Evolutionary conservation across 2,888 invertebrate genomes (phyloP), one percentile per base, ranked within the genome.

Genomic region (Hyles lineata): DNA sequence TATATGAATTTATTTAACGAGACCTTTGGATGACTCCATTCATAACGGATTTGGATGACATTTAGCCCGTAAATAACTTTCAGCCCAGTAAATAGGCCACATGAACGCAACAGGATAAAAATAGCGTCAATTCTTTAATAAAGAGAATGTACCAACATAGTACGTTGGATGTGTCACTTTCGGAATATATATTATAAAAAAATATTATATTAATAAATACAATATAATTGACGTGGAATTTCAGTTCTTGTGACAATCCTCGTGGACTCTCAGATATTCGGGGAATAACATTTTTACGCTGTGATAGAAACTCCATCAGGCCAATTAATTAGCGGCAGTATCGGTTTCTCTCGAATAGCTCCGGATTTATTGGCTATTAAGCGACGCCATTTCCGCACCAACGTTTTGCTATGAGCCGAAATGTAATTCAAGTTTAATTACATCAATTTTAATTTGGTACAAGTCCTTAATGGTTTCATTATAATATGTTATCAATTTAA

Each of bases 61-160:
- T 63, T 63, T 43, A 63, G 43, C 15, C 21, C 21, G 21, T 63
- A 63, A 23, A 63, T 63, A 63, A 62, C 70, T 73, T 70, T 67
- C 69, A 70, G 60, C 70, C 58, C 70, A 61, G 11, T 23, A n/a
- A 35, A 43, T 43, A 43, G 63, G 63, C 21, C 63, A 43, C 43
- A 63, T 43, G 63, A 43, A 21, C 21, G 43, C 43, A 43, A 23
- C 21, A 63, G 43, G 8, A 43, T 21, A 63, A 63, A 63, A 43
- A 21, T 63, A 63, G 63, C 63, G 5, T 3, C 23, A 21, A 25
- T 15, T 29, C 61, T 61, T 61, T 29, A 23, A 17, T 55, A 55
- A 55, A 55, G 17, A 19, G 6, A 55, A 55, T 55, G 19, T 55
- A 55, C 55, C 43, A 43, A 43, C 15, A 43, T 55, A n/a, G n/a